Evolutionary conservation across 2,888 invertebrate species (phyloP).

Genomic region (Thelaira solivaga): DNA sequence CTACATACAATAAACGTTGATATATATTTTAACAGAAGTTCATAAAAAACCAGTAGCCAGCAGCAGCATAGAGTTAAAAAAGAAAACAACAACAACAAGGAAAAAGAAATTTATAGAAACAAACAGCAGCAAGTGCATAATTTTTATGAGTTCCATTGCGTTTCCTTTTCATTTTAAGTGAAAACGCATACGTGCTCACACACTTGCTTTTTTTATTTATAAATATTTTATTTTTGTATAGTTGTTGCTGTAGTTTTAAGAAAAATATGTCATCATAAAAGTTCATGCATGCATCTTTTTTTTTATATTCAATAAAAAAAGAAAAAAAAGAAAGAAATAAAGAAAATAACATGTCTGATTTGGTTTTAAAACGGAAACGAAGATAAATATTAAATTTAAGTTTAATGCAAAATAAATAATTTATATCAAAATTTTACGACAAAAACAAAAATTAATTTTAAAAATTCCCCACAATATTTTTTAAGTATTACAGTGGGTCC

Average conservation of each 20-base stretch:
- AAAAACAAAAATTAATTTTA: too few species aligned
- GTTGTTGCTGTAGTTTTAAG: not conserved
- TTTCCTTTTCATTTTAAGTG: slow-evolving; percentile 16
- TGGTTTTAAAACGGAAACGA: too few species aligned
- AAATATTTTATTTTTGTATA: not conserved
- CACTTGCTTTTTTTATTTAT: not conserved
- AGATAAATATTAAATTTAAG: too few species aligned
- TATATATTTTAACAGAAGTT: slow-evolving; percentile 30
- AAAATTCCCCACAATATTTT: too few species aligned
- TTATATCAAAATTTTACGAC: too few species aligned
- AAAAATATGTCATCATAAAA: too few species aligned
- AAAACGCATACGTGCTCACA: not conserved
- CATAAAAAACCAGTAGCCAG: slow-evolving; percentile 33
- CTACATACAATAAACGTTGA: not conserved
- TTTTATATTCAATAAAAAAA: not conserved
- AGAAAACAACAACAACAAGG: not conserved
- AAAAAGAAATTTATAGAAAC: not conserved
- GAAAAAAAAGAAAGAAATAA: too few species aligned
- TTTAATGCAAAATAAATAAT: too few species aligned
- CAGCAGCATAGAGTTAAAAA: not conserved
- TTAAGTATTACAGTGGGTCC: too few species aligned
- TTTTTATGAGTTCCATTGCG: slow-evolving; percentile 17
- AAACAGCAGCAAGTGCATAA: slow-evolving; percentile 16
- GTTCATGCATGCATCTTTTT: too few species aligned
- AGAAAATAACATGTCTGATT: too few species aligned